Evolutionary conservation across 2,888 invertebrate genomes (phyloP).

Genomic region (Idaea dimidiata): DNA sequence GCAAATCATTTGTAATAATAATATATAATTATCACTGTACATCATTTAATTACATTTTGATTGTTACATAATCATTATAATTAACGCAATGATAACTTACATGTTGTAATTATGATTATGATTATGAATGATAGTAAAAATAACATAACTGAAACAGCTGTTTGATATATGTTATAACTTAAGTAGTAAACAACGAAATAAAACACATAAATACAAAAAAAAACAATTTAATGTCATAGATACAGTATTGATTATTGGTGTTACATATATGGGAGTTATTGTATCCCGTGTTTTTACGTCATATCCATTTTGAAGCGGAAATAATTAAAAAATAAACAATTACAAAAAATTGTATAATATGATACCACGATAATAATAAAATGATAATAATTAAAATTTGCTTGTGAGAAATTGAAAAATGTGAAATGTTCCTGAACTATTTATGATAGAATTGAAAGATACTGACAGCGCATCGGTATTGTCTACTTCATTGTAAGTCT

Average conservation of each 20-base stretch:
- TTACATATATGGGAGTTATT: conserved; percentile 46
- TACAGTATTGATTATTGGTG: conserved; percentile 63
- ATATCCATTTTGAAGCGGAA: conserved; percentile 61
- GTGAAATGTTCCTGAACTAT: conserved; percentile 4
- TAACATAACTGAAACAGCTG: conserved; percentile 37
- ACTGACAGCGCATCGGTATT: conserved; percentile 65
- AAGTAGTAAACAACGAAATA: conserved; percentile 75
- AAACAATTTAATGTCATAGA: conserved; percentile 71
- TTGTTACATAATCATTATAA: conserved; percentile 27
- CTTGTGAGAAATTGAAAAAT: conserved; percentile 10
- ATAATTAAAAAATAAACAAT: conserved; percentile 22
- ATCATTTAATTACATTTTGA: conserved; percentile 25
- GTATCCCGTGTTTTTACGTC: conserved; percentile 45
- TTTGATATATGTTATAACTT: conserved; percentile 50
- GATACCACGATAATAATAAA: conserved; percentile 5
- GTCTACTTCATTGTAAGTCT: conserved; percentile 58
- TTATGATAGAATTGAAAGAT: conserved; percentile 6
- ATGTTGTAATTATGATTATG: conserved; percentile 6
- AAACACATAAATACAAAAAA: conserved; percentile 70
- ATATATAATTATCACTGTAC: conserved; percentile 18
- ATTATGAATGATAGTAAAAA: conserved; percentile 51
- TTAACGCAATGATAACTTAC: conserved; percentile 22
- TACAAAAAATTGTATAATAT: conserved; percentile 9
- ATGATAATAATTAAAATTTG: conserved; percentile 13
- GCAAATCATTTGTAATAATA: conserved; percentile 39